A percentile compares a stretch with the other conserved stretches of the same genome.
Evolutionary conservation across 2,888 invertebrate species (phyloP).

Genomic region (Tenodera sinensis): DNA sequence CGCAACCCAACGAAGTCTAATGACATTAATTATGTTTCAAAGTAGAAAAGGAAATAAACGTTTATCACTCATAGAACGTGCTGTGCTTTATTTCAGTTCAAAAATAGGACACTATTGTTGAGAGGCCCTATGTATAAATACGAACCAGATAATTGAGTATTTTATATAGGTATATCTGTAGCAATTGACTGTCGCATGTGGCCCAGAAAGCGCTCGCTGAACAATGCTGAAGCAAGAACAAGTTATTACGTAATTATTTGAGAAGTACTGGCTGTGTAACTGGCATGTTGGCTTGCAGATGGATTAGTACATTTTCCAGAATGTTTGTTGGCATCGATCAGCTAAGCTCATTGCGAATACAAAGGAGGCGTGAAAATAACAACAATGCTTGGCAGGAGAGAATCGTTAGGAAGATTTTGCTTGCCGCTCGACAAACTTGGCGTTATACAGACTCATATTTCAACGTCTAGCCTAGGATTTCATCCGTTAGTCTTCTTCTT

Average conservation of each 20-base stretch:
- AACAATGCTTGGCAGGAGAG: background rate
- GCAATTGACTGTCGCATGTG: too few species aligned
- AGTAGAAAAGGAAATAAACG: too few species aligned
- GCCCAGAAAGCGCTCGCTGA: background rate
- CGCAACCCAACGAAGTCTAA: too few species aligned
- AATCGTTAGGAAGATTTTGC: background rate
- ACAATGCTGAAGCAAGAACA: background rate
- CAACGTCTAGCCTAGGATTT: background rate
- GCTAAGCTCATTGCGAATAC: background rate
- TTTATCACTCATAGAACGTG: too few species aligned
- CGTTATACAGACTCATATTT: constrained; percentile 2
- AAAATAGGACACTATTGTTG: too few species aligned
- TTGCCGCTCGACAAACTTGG: background rate
- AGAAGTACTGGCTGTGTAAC: background rate
- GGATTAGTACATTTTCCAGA: background rate
- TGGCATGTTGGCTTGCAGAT: background rate
- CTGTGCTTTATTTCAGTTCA: too few species aligned
- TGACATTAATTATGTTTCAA: too few species aligned
- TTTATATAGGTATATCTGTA: too few species aligned
- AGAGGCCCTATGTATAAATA: too few species aligned
- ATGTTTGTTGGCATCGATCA: background rate
- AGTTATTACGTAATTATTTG: background rate
- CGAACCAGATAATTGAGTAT: too few species aligned
- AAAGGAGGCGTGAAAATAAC: background rate
- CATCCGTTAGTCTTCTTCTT: background rate